Evolutionary conservation across 2,888 invertebrate species (phyloP), one percentile per base, ranked within the genome.

Genomic region (Drosophila mimica): DNA sequence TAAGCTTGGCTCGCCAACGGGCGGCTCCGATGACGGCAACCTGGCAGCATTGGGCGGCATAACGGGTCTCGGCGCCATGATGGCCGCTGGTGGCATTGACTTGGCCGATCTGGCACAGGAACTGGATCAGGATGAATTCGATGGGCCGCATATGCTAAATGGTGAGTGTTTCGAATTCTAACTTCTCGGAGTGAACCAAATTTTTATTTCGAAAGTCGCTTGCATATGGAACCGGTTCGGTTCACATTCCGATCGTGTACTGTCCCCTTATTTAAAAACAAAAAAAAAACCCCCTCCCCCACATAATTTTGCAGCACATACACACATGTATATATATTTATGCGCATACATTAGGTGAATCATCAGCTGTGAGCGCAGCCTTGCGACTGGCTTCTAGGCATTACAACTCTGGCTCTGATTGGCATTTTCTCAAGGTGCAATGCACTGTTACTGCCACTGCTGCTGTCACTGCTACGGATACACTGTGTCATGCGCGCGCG

Each of bases 21-120:
- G 97, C 68, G 97, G 97, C 90, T 97, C 97, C 70, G 97, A 97
- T 89, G 97, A 97, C 92, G 97, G 97, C 49, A 96, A 96, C 85
- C 86, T 92, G 82, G 91, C 91, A 49, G 91, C 91, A 28, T 73
- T 91, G 56, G 92, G 91, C 58, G 92, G 90, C 33, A 88, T 86
- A 80, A 84, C 87, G 64, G 95, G 94, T 59, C 87, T 90, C 48
- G 88, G 89, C 56, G 92, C 86, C 46, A 88, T 91, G 79, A 96
- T 95, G 86, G 95, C 93, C 43, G 86, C 81, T 46, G 95, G 94
- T 53, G 93, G 91, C 54, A 91, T 93, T 77, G 95, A 95, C 87
- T 92, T 95, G 79, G 94, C 94, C 17, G 95, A 95, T 89, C 92
- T 95, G 78, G 94, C 94, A 28, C 95, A 95, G 62, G 96, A 96